These are phyloP conservation scores for Lophius piscatorius DNA, from an alignment of 2,113 vertebrate genomes.

Conservation along the genomic window DNA sequence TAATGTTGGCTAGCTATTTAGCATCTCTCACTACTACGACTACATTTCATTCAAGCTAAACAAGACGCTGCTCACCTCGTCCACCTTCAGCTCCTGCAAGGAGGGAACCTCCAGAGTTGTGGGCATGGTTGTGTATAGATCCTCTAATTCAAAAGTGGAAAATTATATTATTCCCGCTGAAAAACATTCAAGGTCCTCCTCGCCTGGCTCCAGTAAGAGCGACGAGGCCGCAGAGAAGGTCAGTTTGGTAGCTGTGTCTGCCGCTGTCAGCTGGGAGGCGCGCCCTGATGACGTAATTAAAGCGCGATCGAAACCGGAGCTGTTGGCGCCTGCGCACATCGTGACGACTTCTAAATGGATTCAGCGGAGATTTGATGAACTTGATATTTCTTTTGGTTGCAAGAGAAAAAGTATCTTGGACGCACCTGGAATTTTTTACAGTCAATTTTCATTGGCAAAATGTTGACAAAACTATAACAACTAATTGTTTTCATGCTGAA, in stretches of 20 bases:
- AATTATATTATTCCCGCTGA: slow-evolving; percentile 3
- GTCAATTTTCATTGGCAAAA: too few relatives aligned
- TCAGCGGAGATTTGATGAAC: too few relatives aligned
- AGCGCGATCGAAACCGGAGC: neutral
- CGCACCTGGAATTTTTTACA: neutral
- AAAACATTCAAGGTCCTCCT: slow-evolving; percentile 73
- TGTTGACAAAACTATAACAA: too few relatives aligned
- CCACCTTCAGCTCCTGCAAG: slow-evolving; percentile 87
- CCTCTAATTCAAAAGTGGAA: slow-evolving; percentile 3
- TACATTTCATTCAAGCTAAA: neutral
- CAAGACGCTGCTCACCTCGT: slow-evolving; percentile 82
- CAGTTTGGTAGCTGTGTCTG: slow-evolving; percentile 53
- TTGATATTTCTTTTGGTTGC: too few relatives aligned
- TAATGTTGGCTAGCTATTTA: slow-evolving; percentile 33
- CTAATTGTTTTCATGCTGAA: neutral
- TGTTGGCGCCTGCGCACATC: slow-evolving; percentile 7
- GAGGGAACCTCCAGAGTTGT: slow-evolving; percentile 80
- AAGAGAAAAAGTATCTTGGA: too few relatives aligned
- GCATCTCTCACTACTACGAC: neutral
- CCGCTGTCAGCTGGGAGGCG: slow-evolving; percentile 27
- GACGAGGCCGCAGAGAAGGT: slow-evolving; percentile 76
- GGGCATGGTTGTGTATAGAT: slow-evolving; percentile 78
- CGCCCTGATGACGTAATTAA: slow-evolving; percentile 50
- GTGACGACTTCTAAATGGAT: neutral
- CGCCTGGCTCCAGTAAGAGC: slow-evolving; percentile 54